Percentiles rank a stretch among this genome's conserved stretches.
phyloP scores from a whole-genome alignment of 2,113 vertebrate genomes.

The Mugil cephalus region DNA sequence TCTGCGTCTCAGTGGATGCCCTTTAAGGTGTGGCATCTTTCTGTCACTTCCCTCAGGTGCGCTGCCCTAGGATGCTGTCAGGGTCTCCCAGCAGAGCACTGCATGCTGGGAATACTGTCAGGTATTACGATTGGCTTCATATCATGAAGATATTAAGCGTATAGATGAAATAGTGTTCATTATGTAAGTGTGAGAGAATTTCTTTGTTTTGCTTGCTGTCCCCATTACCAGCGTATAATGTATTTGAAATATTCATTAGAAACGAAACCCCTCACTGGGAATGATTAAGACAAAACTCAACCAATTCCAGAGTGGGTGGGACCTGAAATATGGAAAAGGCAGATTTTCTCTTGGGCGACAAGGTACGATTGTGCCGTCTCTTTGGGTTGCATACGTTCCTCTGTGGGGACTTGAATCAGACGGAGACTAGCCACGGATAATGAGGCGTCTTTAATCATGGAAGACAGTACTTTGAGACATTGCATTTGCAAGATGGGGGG shows the following conservation, averaged over 20 bases:
- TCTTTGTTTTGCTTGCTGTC: not conserved
- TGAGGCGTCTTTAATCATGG: slow-evolving; percentile 98
- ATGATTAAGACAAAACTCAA: slow-evolving; percentile 1
- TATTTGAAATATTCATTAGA: not conserved
- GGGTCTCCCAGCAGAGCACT: slow-evolving; percentile 15
- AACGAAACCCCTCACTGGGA: not conserved
- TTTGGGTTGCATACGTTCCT: slow-evolving; percentile 65
- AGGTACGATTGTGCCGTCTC: slow-evolving; percentile 48
- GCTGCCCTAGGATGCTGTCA: slow-evolving; percentile 22
- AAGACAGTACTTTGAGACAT: slow-evolving; percentile 95
- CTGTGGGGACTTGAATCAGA: slow-evolving; percentile 77
- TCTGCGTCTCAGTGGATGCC: slow-evolving; percentile 24
- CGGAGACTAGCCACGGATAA: slow-evolving; percentile 94
- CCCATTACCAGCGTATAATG: not conserved
- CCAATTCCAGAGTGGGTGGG: slow-evolving; percentile 31
- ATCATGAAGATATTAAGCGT: slow-evolving; percentile 7
- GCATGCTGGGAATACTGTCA: slow-evolving; percentile 22
- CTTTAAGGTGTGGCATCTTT: slow-evolving; percentile 15
- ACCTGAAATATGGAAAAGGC: slow-evolving; percentile 45
- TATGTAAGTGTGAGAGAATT: no score
- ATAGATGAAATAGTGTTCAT: no score
- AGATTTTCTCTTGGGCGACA: slow-evolving; percentile 56
- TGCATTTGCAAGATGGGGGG: slow-evolving; percentile 89
- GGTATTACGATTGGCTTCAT: not conserved
- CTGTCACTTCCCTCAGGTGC: slow-evolving; percentile 25